Conservation (phyloP, 2,797 vertebrate genomes). For the Argya squamiceps region DNA sequence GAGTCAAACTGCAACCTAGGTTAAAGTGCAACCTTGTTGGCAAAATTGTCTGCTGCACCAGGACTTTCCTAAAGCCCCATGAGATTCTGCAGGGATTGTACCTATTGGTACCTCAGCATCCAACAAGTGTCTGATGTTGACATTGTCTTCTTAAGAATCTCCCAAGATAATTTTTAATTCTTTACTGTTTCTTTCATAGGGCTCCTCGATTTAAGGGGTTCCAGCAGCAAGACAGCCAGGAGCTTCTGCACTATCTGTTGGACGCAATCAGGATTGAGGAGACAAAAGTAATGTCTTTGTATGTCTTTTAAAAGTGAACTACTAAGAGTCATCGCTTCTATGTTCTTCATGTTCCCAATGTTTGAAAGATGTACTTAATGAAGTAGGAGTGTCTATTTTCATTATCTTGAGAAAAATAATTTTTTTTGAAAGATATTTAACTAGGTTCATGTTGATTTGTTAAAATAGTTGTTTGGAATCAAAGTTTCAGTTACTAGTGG, state of each 20-base stretch:
- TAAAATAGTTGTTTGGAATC: background rate
- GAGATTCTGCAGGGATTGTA: background rate
- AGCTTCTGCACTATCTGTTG: constrained; percentile 93
- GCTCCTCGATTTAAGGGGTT: constrained; percentile 96
- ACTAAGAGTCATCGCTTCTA: background rate
- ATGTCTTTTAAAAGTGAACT: background rate
- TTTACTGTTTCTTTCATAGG: constrained; percentile 67
- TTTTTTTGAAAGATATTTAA: background rate
- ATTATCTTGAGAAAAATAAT: background rate
- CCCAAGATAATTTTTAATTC: background rate
- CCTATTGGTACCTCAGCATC: background rate
- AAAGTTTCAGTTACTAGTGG: background rate
- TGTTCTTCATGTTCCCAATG: background rate
- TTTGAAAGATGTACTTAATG: background rate
- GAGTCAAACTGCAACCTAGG: background rate
- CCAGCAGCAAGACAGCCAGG: constrained; percentile 98
- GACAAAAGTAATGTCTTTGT: constrained; percentile 85
- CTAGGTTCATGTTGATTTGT: background rate
- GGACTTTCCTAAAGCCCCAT: background rate
- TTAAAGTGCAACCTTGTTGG: background rate
- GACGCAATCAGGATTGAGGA: constrained; percentile 95
- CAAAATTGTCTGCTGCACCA: background rate
- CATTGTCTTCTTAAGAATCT: background rate
- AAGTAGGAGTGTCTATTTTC: background rate
- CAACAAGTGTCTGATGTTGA: background rate